Base-by-base conservation (phyloP, 1,140 invertebrate species). In the Brachionus paranguensis region DNA sequence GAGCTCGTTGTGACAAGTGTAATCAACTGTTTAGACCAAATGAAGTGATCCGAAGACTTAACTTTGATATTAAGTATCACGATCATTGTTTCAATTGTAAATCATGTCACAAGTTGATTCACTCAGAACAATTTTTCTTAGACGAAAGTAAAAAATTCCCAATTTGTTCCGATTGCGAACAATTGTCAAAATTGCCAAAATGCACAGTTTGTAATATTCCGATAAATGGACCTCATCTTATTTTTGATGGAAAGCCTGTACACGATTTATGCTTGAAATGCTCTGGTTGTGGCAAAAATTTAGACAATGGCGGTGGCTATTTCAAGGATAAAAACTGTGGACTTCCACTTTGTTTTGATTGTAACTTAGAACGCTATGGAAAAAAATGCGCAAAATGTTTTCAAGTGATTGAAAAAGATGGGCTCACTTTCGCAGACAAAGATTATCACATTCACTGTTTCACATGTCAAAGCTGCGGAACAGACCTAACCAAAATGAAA, bases 241-340 rank as follows among this genome's bases (percentile, higher is more conserved):
- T 41, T 64, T 17, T 79, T 24, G 29, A 79, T 3, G 41, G 27
- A 7, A 53, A 79, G 33, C 27, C 55, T 3, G 17, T 37, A 8
- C 76, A 79, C 20, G 76, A 79, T 29, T 6, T 8, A 11, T 79
- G 76, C 20, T 79, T 79, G 6, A 79, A 64, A n/a, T 79, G 76
- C 11, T 55, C 33, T 2, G 41, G 45, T 79, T 79, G 76, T 41
- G 50, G n/a, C 8, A 27, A 20, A n/a, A 33, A 20, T 29, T 41
- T 79, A 17, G 7, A 17, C 10, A 20, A 53, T n/a, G 68, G 24
- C 17, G 20, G 10, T 12, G 64, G 64, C 3, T 72, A 72, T 72
- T 79, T 79, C 24, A 60, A 37, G 17, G 29, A 60, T 14, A 53
- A 79, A 29, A 14, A 14, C 1, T 29, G 8, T 0, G 27, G 53